Base-by-base conservation (phyloP, 2,888 invertebrate species). In the Euplexia lucipara region DNA sequence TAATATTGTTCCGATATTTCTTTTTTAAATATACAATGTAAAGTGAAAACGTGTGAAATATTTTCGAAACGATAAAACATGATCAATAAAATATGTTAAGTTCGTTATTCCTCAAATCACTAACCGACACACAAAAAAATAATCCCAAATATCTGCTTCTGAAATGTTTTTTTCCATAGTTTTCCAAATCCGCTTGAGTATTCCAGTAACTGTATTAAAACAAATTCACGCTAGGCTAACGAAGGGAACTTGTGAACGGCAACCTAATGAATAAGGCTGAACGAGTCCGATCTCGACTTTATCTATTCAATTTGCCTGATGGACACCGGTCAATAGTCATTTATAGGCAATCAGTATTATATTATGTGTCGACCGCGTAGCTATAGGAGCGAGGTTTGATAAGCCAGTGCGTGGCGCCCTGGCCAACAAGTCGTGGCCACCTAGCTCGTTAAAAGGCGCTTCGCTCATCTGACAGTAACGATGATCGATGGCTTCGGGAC, bases 401-500 rank as follows among this genome's bases (percentile, higher is more conserved):
- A 77, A 59, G 53, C 58, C 65, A 53, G 45, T 48, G 64, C 77
- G 74, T 52, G 52, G 66, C 53, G 37, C 54, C 78, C 82, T 56
- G 54, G 72, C 81, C 82, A 77, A 76, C 78, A 78, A 84, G 76
- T 81, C 82, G 80, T 75, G 86, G 82, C 86, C 81, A 89, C 82
- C 86, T 86, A 88, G 83, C 87, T 90, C 88, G 89, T 91, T 91
- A 88, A 88, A 90, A 90, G 90, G 88, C 90, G 88, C 84, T 88
- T 84, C 89, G 85, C 81, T 87, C 86, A 85, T 86, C 88, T 91
- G 91, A 91, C 91, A 91, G 89, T 91, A 91, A 92, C 91, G 91
- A 91, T 92, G 91, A 92, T 91, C 89, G 91, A 92, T 92, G 86
- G 86, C 86, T 85, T 85, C 83, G 87, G 86, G 90, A 89, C 90